Base-by-base conservation (phyloP, 1,140 invertebrate genomes). In the Cheumatopsyche charites region DNA sequence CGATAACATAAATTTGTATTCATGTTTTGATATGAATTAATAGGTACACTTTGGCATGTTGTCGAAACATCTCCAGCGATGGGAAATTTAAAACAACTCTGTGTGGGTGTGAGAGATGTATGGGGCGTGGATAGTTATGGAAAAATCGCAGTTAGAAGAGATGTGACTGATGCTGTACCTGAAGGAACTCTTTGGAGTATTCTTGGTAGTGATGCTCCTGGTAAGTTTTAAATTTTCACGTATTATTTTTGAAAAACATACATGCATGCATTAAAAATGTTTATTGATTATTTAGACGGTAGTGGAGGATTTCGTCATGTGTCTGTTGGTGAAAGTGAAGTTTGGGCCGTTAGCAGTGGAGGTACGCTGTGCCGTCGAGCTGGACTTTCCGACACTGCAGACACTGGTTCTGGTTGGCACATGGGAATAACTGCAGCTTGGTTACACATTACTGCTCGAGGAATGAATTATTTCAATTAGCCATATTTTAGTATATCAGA, bases 221-320 rank as follows among this genome's bases (percentile, higher is more conserved):
- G 74, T 75, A 36, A 69, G 21, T n/a, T 5, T 42, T 17, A 5
- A 58, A 1, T 21, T 67, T n/a, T 61, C 17, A 7, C 29, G 29
- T n/a, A n/a, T n/a, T n/a, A n/a, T n/a, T n/a, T n/a, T n/a, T n/a
- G n/a, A n/a, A n/a, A n/a, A n/a, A n/a, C n/a, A n/a, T 43, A 43
- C n/a, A n/a, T n/a, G n/a, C n/a, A n/a, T n/a, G n/a, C n/a, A n/a
- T n/a, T n/a, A n/a, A n/a, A n/a, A 36, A 36, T 36, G 3, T 36
- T 36, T 21, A 41, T n/a, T 17, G 13, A 19, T 67, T 42, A 3
- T 41, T n/a, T 74, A 84, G 82, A 84, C 63, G 78, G 82, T 45
- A 90, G 90, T 47, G 85, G 86, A 49, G 88, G 88, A n/a, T 86
- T 94, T 47, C 91, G 90, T 77, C 88, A 92, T 78, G 87, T 96